A percentile compares a stretch with the other conserved stretches of the same genome.
These are phyloP conservation scores for Delia radicum DNA, from an alignment of 1,140 invertebrate genomes.

Conservation along the genomic window DNA sequence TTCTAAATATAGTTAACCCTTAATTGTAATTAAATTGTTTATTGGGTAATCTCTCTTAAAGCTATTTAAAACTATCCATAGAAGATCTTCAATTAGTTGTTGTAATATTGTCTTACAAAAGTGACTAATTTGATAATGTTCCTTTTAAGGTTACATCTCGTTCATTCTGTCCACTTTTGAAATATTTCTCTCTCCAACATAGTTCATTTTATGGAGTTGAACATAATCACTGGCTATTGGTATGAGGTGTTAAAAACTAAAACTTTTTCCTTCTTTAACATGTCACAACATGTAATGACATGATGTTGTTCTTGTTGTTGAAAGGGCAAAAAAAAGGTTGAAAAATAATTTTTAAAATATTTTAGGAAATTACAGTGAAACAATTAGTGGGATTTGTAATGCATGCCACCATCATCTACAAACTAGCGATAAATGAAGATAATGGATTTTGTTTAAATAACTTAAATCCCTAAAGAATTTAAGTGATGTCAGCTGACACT, in stretches of 20 bases:
- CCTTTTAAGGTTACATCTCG: not conserved
- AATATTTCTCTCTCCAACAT: not conserved
- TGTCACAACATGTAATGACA: not conserved
- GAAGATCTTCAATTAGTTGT: not conserved
- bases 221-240: not conserved
- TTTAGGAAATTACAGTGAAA: not conserved
- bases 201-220: not conserved
- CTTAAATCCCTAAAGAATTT: not conserved
- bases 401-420: not conserved
- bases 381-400: not conserved
- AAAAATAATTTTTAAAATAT: not conserved
- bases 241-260: not conserved
- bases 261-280: not conserved
- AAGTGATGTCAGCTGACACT: not conserved
- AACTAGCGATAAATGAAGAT: not conserved
- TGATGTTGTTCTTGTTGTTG: not conserved
- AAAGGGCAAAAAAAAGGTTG: not conserved
- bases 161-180: not conserved
- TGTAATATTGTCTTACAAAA: not conserved
- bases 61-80: too few relatives aligned
- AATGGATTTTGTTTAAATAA: not conserved
- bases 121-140: not conserved
- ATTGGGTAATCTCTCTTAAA: too few relatives aligned
- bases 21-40: too few relatives aligned
- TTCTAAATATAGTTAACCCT: too few relatives aligned